Conservation (phyloP, 2,797 vertebrate genomes). For the Leptoclinus maculatus region DNA sequence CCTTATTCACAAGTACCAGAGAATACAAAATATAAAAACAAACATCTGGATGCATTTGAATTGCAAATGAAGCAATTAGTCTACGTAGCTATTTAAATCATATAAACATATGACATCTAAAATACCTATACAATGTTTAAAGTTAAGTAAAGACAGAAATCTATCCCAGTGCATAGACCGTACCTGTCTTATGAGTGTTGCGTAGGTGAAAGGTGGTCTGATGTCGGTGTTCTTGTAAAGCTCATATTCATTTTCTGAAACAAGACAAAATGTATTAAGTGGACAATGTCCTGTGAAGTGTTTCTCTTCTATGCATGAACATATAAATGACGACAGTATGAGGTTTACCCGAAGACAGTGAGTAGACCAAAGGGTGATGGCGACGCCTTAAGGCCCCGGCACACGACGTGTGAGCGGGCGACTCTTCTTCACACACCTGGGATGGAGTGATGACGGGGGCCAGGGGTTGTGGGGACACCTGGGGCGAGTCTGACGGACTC, state of each 20-base stretch:
- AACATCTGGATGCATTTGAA: not conserved
- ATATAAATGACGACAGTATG: not conserved
- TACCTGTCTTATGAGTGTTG: slow-evolving; percentile 98
- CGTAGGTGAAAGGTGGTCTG: slow-evolving; percentile 97
- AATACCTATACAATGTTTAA: not conserved
- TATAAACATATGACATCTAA: not conserved
- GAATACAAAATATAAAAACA: not conserved
- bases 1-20: not conserved
- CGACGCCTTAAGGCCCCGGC: slow-evolving; percentile 86
- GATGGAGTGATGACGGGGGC: slow-evolving; percentile 84
- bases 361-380: slow-evolving; percentile 86
- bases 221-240: slow-evolving; percentile 96
- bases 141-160: not conserved
- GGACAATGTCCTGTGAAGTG: not conserved
- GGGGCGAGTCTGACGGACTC: slow-evolving; percentile 87
- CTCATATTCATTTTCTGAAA: slow-evolving; percentile 93
- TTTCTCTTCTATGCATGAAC: not conserved
- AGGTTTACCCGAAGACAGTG: slow-evolving; percentile 90
- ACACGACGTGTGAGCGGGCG: slow-evolving; percentile 81
- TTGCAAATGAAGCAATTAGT: not conserved
- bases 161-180: slow-evolving; percentile 12
- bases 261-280: slow-evolving; percentile 1
- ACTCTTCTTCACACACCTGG: slow-evolving; percentile 87
- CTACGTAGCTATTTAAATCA: not conserved
- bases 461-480: slow-evolving; percentile 84